A percentile compares a stretch with the other conserved stretches of the same genome.
These are phyloP conservation scores for Saimiri boliviensis DNA, from an alignment of 2,113 vertebrate genomes.

Conservation along the genomic window DNA sequence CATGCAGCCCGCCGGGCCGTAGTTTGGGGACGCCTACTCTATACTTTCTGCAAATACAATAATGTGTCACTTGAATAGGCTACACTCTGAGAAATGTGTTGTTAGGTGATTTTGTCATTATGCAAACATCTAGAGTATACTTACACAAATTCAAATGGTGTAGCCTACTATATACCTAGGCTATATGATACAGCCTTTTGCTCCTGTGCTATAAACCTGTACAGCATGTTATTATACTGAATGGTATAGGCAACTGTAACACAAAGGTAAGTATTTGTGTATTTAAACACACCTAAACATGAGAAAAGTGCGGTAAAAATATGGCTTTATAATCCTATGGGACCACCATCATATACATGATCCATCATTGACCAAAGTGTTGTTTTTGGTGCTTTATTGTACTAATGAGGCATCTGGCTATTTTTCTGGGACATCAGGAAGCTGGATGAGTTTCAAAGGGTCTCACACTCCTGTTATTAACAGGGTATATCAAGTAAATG, in stretches of 20 bases:
- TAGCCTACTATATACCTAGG: neutral
- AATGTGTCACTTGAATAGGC: neutral
- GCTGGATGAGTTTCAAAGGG: neutral
- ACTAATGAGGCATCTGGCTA: neutral
- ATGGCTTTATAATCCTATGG: neutral
- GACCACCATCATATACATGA: neutral
- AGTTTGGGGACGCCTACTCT: too few species aligned
- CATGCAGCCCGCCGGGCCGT: too few species aligned
- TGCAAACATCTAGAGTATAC: neutral
- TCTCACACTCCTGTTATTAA: neutral
- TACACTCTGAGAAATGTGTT: neutral
- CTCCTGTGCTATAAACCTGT: neutral
- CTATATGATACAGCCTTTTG: neutral
- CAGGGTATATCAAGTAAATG: neutral
- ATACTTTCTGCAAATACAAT: neutral
- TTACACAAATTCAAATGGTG: neutral
- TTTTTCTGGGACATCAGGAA: neutral
- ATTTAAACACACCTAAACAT: neutral
- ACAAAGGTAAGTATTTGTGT: neutral
- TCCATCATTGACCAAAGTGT: neutral
- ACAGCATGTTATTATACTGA: neutral
- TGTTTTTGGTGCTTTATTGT: neutral
- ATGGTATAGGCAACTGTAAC: neutral
- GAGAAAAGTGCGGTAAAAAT: neutral
- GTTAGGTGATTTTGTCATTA: neutral